Base-by-base conservation (phyloP, 1,140 invertebrate genomes). In the Scaptodrosophila lebanonensis region DNA sequence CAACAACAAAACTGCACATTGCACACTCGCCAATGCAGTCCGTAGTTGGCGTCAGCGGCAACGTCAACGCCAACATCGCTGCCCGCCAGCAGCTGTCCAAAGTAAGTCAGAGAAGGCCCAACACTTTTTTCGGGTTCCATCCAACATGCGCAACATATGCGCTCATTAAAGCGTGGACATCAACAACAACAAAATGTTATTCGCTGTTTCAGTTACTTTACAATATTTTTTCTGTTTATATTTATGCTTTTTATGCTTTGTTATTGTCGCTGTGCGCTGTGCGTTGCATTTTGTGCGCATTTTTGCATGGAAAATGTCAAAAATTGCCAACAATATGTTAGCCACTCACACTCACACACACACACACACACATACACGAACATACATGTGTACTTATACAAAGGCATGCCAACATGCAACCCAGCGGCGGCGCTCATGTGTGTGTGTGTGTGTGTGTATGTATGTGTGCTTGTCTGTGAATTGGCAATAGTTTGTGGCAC, bases 321-420 rank as follows among this genome's bases (percentile, higher is more conserved):
- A 53, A 67, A 66, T 47, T 42, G 33, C 17, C 20, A 45, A 35
- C 64, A 67, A 67, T 67, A 67, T 67, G 64, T 66, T 66, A 52
- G 64, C 30, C 16, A 51, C 30, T 33, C 18, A 17, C 33, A 52
- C 50, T 5, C 39, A 52, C 39, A 25, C 43, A 51, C 12, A 49
- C 27, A 50, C 45, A 44, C 15, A 44, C 15, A 43, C 60, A 39
- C 0, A 8, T 22, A 13, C 20, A 35, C 44, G n/a, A n/a, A 45
- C 12, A 22, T 16, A 29, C n/a, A 29, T 5, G 2, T 30, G 22
- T 8, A 29, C 20, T 38, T 20, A 18, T 18, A 27, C 27, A 43
- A 7, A 38, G 12, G 20, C 13, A 43, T 11, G 20, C 3, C 20
- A 43, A 43, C 25, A 43, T 12, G 25, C 29, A 30, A 1, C 8